phyloP scores from a whole-genome alignment of 2,888 invertebrate species.

The Acronicta leporina region DNA sequence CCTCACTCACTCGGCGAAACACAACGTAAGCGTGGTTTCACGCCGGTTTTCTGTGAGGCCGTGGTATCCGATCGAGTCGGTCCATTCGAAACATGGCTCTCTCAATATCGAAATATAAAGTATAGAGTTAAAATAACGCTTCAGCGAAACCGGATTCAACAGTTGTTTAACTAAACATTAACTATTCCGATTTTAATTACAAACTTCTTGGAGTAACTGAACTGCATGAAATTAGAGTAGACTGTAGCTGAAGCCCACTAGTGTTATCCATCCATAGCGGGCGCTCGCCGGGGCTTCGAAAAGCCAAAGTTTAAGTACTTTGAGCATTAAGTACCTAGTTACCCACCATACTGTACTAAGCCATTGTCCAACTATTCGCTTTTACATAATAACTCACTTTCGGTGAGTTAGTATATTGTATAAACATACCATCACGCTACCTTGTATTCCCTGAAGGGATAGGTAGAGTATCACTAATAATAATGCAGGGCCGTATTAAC shows the following conservation, averaged over 20 bases:
- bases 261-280: conserved; percentile 13
- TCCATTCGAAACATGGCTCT: too few relatives aligned
- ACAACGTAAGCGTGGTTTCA: too few relatives aligned
- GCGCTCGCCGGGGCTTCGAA: conserved; percentile 4
- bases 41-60: too few relatives aligned
- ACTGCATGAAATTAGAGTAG: conserved; percentile 27
- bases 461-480: too few relatives aligned
- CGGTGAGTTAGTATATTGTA: too few relatives aligned
- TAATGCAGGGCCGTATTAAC: too few relatives aligned
- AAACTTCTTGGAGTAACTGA: conserved; percentile 17
- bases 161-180: not conserved
- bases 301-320: conserved; percentile 21
- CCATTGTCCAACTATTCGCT: not conserved
- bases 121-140: too few relatives aligned
- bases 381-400: not conserved
- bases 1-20: too few relatives aligned
- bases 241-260: conserved; percentile 18
- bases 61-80: too few relatives aligned
- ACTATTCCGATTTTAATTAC: conserved; percentile 20
- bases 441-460: too few relatives aligned
- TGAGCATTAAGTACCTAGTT: not conserved
- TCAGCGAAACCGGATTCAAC: not conserved
- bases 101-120: too few relatives aligned
- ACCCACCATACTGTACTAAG: not conserved
- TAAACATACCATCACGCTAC: too few relatives aligned